Conservation (phyloP, 2,113 vertebrate genomes). For the Paedocypris sp. region DNA sequence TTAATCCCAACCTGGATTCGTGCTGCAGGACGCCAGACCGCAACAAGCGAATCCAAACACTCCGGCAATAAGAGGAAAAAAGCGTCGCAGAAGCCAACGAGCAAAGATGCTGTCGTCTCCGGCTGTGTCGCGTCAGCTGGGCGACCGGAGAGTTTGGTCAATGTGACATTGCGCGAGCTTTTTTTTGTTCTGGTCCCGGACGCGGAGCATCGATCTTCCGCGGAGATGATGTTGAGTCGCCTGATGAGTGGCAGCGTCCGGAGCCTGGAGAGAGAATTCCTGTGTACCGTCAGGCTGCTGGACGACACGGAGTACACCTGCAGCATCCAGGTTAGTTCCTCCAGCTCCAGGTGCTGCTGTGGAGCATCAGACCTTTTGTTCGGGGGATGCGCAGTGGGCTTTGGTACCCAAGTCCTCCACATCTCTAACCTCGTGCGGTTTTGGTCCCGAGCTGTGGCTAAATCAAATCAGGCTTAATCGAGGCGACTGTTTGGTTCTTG, state of each 20-base stretch:
- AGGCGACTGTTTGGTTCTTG: too few relatives aligned
- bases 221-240: slow-evolving; percentile 87
- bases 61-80: slow-evolving; percentile 24
- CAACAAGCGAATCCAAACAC: slow-evolving; percentile 31
- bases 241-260: slow-evolving; percentile 92
- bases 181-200: slow-evolving; percentile 62
- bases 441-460: too few relatives aligned
- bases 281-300: slow-evolving; percentile 90
- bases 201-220: slow-evolving; percentile 48
- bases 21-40: slow-evolving; percentile 48
- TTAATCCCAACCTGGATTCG: slow-evolving; percentile 42
- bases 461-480: too few relatives aligned
- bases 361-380: slow-evolving; percentile 12
- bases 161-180: slow-evolving; percentile 56
- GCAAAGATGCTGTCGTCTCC: slow-evolving; percentile 47
- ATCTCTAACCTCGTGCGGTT: too few relatives aligned
- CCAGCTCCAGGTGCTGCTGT: not conserved
- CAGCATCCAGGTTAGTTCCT: slow-evolving; percentile 60
- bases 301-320: slow-evolving; percentile 95
- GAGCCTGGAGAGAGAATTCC: slow-evolving; percentile 89
- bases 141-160: slow-evolving; percentile 44
- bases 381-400: slow-evolving; percentile 3
- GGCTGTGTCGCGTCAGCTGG: slow-evolving; percentile 35
- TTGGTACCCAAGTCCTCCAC: slow-evolving; percentile 5
- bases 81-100: slow-evolving; percentile 35